Base-by-base conservation (phyloP, 2,888 invertebrate species). In the Dexiosoma caninum region DNA sequence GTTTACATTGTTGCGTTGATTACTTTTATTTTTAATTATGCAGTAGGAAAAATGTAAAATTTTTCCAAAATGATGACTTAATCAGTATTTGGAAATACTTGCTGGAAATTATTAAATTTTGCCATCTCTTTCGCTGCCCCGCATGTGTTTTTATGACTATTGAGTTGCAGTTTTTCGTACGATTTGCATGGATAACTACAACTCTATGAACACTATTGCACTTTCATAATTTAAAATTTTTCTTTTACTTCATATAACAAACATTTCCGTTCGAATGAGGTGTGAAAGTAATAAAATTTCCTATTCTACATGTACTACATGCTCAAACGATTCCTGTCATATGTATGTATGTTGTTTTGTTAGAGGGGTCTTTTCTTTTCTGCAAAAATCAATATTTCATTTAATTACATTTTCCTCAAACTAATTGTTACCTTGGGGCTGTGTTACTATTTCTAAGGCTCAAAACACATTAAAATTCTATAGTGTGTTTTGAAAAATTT, bases 381-480 rank as follows among this genome's bases (percentile, higher is more conserved):
- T 32, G 35, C 23, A 55, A 78, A 72, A 78, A 77, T 77, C 77
- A 57, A 78, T 78, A 72, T 32, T 72, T 60, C 9, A 67, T 67
- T 78, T 78, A 55, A 78, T 78, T 60, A 78, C 72, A 66, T 66
- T 71, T 78, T 44, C 37, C 30, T 49, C 12, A 51, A 72, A 60
- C 62, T 66, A 67, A 78, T 60, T 67, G 27, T 21, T 57, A n/a
- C 49, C 70, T 49, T 70, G 3, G 55, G 46, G 53, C 46, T 69
- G 2, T 16, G 8, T 21, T 59, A 10, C 12, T 46, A 32, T 59
- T 59, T 35, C n/a, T 21, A 49, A 19, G 42, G n/a, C 7, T 1
- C 8, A 53, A 4, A 60, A 62, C 14, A 69, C 37, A 9, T 21
- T 66, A 69, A 3, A 27, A 7, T 32, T 35, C 35, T n/a, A 62